These are phyloP conservation scores for Nephrotoma flavescens DNA, from an alignment of 2,888 invertebrate genomes.

Conservation along the genomic window DNA sequence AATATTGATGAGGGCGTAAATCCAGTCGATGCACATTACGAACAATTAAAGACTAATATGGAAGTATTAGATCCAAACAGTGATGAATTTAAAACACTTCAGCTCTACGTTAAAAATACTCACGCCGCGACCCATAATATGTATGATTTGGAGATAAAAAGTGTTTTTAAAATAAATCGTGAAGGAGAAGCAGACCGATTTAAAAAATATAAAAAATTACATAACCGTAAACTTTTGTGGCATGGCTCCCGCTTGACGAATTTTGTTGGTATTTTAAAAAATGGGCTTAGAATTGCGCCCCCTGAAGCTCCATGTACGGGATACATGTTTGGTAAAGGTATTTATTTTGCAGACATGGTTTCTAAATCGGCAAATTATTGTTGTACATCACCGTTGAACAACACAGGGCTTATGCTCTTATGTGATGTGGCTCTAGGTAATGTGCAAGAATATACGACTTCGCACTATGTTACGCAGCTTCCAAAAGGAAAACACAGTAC, in stretches of 20 bases:
- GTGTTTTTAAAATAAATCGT: slow-evolving; percentile 52
- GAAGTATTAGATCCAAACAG: slow-evolving; percentile 47
- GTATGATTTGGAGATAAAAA: slow-evolving; percentile 49
- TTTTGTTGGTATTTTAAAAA: slow-evolving; percentile 86
- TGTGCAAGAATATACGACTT: slow-evolving; percentile 59
- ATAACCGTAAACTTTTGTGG: slow-evolving; percentile 81
- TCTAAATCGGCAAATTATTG: slow-evolving; percentile 98
- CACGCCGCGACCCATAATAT: slow-evolving; percentile 79
- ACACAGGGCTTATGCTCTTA: slow-evolving; percentile 73
- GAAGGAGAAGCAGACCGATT: slow-evolving; percentile 68
- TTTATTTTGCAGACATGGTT: slow-evolving; percentile 98
- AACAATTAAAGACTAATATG: slow-evolving; percentile 71
- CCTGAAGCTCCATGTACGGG: slow-evolving; percentile 90
- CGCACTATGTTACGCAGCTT: slow-evolving; percentile 62
- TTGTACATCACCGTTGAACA: slow-evolving; percentile 49
- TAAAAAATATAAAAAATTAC: slow-evolving; percentile 74
- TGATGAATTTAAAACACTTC: slow-evolving; percentile 59
- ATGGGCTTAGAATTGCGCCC: slow-evolving; percentile 89
- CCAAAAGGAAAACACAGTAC: slow-evolving; percentile 77
- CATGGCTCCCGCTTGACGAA: slow-evolving; percentile 94
- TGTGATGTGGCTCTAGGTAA: slow-evolving; percentile 94
- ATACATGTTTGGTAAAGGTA: slow-evolving; percentile 98
- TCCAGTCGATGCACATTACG: slow-evolving; percentile 74
- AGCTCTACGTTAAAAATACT: slow-evolving; percentile 75
- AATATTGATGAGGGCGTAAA: slow-evolving; percentile 21